A percentile compares a stretch with the other conserved stretches of the same genome.
Evolutionary conservation across 2,888 invertebrate species (phyloP).

Genomic region (Drosophila putrida): DNA sequence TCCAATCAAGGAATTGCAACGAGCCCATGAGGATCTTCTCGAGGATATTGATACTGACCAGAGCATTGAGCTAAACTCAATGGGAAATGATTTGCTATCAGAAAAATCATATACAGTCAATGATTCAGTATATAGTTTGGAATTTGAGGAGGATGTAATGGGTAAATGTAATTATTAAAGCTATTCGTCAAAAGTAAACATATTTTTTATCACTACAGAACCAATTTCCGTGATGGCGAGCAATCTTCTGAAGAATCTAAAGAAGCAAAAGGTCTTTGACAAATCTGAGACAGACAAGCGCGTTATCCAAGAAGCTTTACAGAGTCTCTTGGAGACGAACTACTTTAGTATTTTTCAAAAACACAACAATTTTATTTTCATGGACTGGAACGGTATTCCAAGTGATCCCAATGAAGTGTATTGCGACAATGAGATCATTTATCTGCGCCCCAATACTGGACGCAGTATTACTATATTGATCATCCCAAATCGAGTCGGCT

Average conservation of each 20-base stretch:
- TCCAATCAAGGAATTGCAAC: constrained; percentile 64
- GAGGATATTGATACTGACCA: constrained; percentile 2
- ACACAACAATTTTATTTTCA: constrained; percentile 73
- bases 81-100: constrained; percentile 37
- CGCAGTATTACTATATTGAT: constrained; percentile 76
- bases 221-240: constrained; percentile 63
- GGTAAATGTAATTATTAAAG: constrained; percentile 48
- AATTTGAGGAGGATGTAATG: constrained; percentile 72
- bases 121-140: constrained; percentile 57
- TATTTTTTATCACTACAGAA: constrained; percentile 45
- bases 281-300: constrained; percentile 76
- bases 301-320: constrained; percentile 73
- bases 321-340: constrained; percentile 58
- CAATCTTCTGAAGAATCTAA: constrained; percentile 64
- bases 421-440: constrained; percentile 78
- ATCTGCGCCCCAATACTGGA: constrained; percentile 78
- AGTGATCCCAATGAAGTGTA: constrained; percentile 80
- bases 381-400: constrained; percentile 82
- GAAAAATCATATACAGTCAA: constrained; percentile 50
- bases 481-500: constrained; percentile 79
- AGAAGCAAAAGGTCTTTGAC: constrained; percentile 67
- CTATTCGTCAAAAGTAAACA: neutral
- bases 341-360: constrained; percentile 75
- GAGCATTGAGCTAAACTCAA: constrained; percentile 9
- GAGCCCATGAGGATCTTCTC: constrained; percentile 41